phyloP scores from a whole-genome alignment of 2,888 invertebrate genomes.

The Tipula unca region DNA sequence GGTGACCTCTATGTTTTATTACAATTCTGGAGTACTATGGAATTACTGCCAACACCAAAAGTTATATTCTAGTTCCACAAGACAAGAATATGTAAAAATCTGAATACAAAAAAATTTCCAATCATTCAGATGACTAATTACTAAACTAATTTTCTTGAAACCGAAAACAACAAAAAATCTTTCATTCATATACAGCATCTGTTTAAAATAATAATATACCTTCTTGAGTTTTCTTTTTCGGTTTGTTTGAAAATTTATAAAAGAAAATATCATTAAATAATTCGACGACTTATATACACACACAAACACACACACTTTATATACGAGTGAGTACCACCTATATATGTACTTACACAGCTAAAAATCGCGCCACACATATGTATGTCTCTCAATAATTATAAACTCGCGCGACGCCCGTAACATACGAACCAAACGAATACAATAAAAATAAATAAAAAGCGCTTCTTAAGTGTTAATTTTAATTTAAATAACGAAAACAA shows the following conservation, averaged over 20 bases:
- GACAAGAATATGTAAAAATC: not conserved
- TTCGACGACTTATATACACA: not conserved
- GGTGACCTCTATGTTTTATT: no score
- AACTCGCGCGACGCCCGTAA: not conserved
- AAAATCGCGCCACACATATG: not conserved
- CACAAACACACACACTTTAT: not conserved
- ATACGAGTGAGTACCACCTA: not conserved
- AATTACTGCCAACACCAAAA: no score
- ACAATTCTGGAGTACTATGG: no score
- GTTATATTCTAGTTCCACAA: no score
- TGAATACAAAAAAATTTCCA: not conserved
- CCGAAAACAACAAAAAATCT: not conserved
- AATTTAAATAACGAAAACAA: not conserved
- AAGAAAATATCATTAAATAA: conserved; percentile 14
- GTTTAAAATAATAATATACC: conserved; percentile 14
- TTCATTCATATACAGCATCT: not conserved
- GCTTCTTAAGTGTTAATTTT: conserved; percentile 14
- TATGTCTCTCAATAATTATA: not conserved
- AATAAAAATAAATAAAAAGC: not conserved
- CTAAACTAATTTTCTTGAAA: not conserved
- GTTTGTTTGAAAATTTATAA: not conserved
- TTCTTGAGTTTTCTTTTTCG: not conserved
- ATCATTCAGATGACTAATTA: not conserved
- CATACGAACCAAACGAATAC: not conserved
- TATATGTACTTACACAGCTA: not conserved